Evolutionary conservation across 2,797 vertebrate genomes (phyloP).

Genomic region (Spinus pinus): DNA sequence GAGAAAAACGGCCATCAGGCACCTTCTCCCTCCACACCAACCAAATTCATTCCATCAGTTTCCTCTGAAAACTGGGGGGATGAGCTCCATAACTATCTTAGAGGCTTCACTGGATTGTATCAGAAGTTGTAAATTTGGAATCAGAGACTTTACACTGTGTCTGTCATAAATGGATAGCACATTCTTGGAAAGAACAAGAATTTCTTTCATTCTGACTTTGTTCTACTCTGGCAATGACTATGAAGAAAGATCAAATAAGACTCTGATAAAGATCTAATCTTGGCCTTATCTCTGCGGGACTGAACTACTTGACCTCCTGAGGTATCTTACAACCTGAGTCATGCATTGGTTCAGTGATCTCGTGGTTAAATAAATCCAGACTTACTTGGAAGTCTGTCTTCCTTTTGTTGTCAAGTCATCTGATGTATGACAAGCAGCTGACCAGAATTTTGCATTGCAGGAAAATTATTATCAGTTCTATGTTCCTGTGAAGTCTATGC

Average conservation of each 20-base stretch:
- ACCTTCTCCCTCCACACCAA: rapidly evolving
- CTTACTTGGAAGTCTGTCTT: background rate
- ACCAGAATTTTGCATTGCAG: background rate
- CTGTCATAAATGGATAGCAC: background rate
- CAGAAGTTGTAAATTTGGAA: background rate
- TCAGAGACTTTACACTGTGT: background rate
- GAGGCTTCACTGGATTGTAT: background rate
- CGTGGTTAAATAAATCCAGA: background rate
- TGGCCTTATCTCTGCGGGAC: background rate
- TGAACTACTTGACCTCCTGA: background rate
- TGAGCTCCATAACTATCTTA: background rate
- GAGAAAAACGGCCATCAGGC: background rate
- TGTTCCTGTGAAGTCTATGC: background rate
- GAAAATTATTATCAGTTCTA: background rate
- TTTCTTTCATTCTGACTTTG: background rate
- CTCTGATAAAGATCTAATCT: background rate
- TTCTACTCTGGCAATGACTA: background rate
- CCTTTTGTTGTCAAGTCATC: background rate
- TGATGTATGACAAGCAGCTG: background rate
- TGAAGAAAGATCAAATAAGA: background rate
- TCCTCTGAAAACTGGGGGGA: background rate
- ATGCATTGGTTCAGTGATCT: background rate
- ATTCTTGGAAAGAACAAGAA: background rate
- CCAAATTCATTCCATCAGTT: background rate
- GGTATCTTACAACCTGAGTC: background rate